Evolutionary conservation across 2,113 vertebrate species (phyloP).

Genomic region (Anguilla japonica): DNA sequence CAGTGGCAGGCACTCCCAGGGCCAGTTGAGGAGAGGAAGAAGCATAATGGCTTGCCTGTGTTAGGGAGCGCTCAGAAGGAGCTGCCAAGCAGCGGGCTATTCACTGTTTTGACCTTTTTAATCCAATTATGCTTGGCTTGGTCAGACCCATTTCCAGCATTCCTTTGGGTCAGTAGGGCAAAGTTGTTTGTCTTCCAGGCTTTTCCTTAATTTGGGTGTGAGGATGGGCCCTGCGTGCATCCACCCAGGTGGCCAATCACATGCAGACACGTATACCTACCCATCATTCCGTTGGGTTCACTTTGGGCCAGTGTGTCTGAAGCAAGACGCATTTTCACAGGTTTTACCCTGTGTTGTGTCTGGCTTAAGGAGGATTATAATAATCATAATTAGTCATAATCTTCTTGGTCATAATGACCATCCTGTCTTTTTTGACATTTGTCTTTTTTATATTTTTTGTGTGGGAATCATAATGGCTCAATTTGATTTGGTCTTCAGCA

Average conservation of each 20-base stretch:
- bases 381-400: neutral
- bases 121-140: slow-evolving; percentile 32
- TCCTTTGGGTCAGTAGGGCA: neutral
- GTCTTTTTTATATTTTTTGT: neutral
- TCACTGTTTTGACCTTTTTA: slow-evolving; percentile 30
- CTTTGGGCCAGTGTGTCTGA: neutral
- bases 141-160: slow-evolving; percentile 15
- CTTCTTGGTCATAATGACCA: neutral
- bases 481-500: neutral
- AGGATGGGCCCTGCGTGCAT: neutral
- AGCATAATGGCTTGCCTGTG: neutral
- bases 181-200: slow-evolving; percentile 19
- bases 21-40: neutral
- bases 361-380: neutral
- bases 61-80: neutral
- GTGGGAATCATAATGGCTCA: neutral
- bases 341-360: neutral
- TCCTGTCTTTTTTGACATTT: neutral
- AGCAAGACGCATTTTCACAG: neutral
- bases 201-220: neutral
- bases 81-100: slow-evolving; percentile 22
- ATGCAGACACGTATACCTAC: neutral
- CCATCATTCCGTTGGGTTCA: neutral
- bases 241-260: neutral
- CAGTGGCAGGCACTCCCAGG: neutral